Conservation (phyloP, 2,888 invertebrate genomes). For the Panopea generosa region DNA sequence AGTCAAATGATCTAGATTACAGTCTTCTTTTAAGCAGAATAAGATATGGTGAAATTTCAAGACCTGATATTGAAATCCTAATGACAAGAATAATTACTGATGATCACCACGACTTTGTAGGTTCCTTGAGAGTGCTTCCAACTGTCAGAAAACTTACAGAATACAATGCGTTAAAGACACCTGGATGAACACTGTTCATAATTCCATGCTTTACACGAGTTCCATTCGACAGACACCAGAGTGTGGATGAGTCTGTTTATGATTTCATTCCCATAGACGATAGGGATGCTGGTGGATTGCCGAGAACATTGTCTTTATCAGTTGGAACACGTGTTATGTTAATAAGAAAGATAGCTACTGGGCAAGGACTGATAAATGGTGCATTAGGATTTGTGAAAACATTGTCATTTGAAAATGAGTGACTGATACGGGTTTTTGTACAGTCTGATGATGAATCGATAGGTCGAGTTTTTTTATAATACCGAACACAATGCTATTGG, state of each 20-base stretch:
- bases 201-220: conserved; percentile 11
- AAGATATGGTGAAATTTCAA: conserved; percentile 20
- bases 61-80: conserved; percentile 4
- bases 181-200: conserved; percentile 1
- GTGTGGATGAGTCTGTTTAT: not conserved
- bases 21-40: conserved; percentile 18
- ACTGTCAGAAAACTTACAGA: conserved; percentile 17
- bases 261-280: conserved; percentile 47
- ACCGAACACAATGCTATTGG: conserved; percentile 29
- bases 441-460: conserved; percentile 41
- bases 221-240: conserved; percentile 2
- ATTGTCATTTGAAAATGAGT: conserved; percentile 5
- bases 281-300: conserved; percentile 51
- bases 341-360: conserved; percentile 34
- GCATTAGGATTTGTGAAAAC: conserved; percentile 37
- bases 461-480: conserved; percentile 16
- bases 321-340: conserved; percentile 44
- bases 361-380: conserved; percentile 45
- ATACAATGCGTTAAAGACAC: conserved; percentile 17
- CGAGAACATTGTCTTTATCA: conserved; percentile 25
- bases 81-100: conserved; percentile 11
- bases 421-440: conserved; percentile 13
- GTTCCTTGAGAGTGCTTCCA: conserved; percentile 25
- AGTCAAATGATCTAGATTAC: conserved; percentile 3
- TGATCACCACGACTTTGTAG: conserved; percentile 19